Conservation (phyloP, 37 sponge, comb jelly and placozoan genomes). For the Petrosia ficiformis region DNA sequence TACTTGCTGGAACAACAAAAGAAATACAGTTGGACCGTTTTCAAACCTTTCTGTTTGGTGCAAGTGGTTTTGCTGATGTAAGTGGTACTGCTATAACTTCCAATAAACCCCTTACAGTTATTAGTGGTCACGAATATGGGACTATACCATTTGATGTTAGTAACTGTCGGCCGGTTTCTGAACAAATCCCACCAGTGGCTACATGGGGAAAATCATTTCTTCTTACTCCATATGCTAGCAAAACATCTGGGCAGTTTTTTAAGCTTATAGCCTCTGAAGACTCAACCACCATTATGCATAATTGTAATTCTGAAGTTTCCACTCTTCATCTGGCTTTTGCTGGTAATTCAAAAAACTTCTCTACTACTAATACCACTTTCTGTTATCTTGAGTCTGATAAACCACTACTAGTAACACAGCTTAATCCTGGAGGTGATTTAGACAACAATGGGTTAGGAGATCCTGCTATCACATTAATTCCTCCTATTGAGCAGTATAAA, state of each 20-base stretch:
- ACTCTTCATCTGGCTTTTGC: background rate
- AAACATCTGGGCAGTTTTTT: background rate
- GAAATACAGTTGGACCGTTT: slow-evolving; percentile 5
- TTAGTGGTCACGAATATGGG: slow-evolving; percentile 16
- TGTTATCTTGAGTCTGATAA: slow-evolving; percentile 4
- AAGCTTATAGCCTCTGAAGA: background rate
- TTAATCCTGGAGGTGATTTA: background rate
- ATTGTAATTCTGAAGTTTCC: background rate
- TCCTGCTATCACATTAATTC: slow-evolving; percentile 9
- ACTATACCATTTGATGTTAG: background rate
- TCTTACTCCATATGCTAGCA: slow-evolving; percentile 6
- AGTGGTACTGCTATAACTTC: slow-evolving; percentile 37
- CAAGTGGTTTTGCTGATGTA: slow-evolving; percentile 10
- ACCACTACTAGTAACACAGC: slow-evolving; percentile 8
- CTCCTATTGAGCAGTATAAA: slow-evolving; percentile 9
- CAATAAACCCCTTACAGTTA: slow-evolving; percentile 27
- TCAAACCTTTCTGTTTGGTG: slow-evolving; percentile 8
- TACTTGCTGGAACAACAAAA: background rate
- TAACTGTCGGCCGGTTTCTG: background rate
- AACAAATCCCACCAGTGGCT: slow-evolving; percentile 2
- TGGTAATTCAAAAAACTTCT: background rate
- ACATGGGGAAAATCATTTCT: slow-evolving; percentile 12
- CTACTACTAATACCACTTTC: background rate
- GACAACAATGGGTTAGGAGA: slow-evolving; percentile 15
- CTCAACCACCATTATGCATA: background rate